These are phyloP conservation scores for Fopius arisanus DNA, from an alignment of 1,140 invertebrate genomes.

Conservation along the genomic window DNA sequence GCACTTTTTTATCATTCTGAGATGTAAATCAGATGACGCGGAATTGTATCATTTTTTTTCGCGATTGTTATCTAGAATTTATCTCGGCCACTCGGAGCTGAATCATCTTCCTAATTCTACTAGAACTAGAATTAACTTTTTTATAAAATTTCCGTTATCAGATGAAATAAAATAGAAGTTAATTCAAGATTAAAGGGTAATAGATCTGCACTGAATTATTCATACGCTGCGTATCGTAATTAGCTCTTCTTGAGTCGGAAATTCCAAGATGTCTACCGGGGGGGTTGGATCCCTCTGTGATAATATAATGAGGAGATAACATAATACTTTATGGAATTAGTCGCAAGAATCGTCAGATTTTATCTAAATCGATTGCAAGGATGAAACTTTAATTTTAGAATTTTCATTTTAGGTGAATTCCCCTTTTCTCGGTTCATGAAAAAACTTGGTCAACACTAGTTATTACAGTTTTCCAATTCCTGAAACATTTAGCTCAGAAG, in stretches of 20 bases:
- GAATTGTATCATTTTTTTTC: background rate
- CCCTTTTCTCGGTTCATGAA: too few species aligned
- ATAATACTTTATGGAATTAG: background rate
- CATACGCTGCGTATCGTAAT: constrained; percentile 14
- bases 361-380: background rate
- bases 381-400: background rate
- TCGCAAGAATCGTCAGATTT: background rate
- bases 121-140: too few species aligned
- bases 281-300: background rate
- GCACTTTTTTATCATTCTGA: background rate
- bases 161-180: too few species aligned
- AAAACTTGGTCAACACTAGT: too few species aligned
- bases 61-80: too few species aligned
- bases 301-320: constrained; percentile 1
- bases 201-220: constrained; percentile 8
- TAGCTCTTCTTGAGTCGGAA: constrained; percentile 3
- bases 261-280: background rate
- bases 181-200: constrained; percentile 7
- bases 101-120: too few species aligned
- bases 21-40: background rate
- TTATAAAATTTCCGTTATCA: too few species aligned
- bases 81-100: too few species aligned
- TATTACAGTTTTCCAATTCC: too few species aligned
- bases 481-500: too few species aligned
- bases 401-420: too few species aligned